Percentiles rank a stretch among this genome's conserved stretches.
Conservation (phyloP, 2,113 vertebrate species). For the Phylloscopus trochiloides region DNA sequence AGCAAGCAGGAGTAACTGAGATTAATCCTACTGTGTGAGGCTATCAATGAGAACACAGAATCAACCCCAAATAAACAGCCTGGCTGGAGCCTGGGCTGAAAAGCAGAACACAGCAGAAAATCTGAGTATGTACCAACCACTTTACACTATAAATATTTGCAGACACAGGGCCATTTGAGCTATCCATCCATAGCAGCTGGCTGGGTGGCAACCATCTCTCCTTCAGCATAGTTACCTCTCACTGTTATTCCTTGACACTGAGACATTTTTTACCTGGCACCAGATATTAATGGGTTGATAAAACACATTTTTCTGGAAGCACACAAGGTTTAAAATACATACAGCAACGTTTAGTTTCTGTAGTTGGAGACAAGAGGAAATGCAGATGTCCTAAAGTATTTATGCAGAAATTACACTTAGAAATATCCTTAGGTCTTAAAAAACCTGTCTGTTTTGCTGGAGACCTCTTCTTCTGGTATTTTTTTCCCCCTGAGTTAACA, state of each 20-base stretch:
- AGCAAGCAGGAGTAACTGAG: background rate
- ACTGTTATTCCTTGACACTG: background rate
- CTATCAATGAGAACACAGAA: background rate
- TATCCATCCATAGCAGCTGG: background rate
- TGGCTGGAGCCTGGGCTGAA: background rate
- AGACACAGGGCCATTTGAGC: fast-evolving
- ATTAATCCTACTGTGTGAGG: background rate
- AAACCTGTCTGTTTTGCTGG: background rate
- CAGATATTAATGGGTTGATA: background rate
- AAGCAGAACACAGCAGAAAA: background rate
- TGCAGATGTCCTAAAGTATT: background rate
- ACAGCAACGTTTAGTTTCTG: background rate
- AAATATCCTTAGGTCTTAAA: background rate
- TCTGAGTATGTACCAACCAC: background rate
- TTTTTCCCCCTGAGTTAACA: background rate
- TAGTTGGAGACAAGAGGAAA: background rate
- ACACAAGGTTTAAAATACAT: background rate
- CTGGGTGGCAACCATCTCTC: background rate
- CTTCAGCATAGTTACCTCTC: background rate
- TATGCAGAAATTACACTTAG: background rate
- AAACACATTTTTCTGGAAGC: background rate
- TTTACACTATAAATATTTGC: background rate
- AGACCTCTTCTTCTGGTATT: background rate
- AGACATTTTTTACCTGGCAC: background rate
- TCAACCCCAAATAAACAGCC: fast-evolving